Conservation (phyloP, 2,113 vertebrate genomes). For the Pseudorasbora parva region DNA sequence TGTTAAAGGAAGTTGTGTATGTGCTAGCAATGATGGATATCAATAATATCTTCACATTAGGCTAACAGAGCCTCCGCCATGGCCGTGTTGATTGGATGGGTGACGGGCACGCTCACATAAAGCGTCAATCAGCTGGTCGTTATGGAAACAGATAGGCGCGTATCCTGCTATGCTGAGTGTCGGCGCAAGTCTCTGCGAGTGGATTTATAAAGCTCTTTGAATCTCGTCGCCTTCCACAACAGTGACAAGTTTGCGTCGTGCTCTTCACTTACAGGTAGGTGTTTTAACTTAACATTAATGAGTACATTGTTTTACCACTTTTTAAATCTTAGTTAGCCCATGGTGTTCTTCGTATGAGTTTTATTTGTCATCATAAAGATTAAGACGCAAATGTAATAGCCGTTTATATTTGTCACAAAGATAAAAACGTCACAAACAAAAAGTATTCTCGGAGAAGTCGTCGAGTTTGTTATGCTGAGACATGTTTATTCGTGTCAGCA, state of each 20-base stretch:
- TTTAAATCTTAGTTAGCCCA: not conserved
- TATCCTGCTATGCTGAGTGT: constrained; percentile 31
- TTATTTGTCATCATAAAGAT: not conserved
- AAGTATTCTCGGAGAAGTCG: not conserved
- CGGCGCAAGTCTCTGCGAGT: constrained; percentile 5
- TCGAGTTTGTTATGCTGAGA: not conserved
- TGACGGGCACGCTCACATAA: constrained; percentile 20
- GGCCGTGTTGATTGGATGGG: not conserved
- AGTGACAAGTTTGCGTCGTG: not conserved
- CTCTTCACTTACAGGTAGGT: constrained; percentile 12
- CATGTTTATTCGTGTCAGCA: too few relatives aligned
- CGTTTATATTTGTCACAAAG: not conserved
- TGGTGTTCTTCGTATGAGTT: not conserved
- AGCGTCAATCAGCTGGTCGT: constrained; percentile 57
- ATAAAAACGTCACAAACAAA: not conserved
- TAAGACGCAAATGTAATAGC: not conserved
- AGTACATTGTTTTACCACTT: not conserved
- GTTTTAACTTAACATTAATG: not conserved
- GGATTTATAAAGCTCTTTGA: constrained; percentile 12
- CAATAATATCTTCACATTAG: not conserved
- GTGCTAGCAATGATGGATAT: constrained; percentile 28
- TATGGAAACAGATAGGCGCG: constrained; percentile 60
- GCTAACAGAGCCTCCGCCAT: not conserved
- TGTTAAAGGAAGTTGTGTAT: not conserved
- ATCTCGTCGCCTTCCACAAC: constrained; percentile 8